These are phyloP conservation scores for Chauna torquata DNA, from an alignment of 2,113 vertebrate species.

Conservation along the genomic window DNA sequence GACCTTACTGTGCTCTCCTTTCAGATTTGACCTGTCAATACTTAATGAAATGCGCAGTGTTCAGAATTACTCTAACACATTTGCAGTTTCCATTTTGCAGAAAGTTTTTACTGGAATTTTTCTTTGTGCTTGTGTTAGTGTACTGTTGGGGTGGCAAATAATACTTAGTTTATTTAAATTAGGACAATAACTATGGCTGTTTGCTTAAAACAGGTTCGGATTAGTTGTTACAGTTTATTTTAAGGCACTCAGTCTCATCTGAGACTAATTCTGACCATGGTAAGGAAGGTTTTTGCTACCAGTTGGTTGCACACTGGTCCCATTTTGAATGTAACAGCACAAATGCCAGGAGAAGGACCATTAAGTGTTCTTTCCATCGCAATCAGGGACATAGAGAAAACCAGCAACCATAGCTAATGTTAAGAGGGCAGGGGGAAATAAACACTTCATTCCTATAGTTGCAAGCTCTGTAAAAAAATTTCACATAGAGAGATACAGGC, in stretches of 20 bases:
- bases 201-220: background rate
- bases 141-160: background rate
- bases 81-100: background rate
- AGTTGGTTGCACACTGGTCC: conserved; percentile 2
- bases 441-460: background rate
- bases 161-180: conserved; percentile 23
- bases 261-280: background rate
- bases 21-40: background rate
- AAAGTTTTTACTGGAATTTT: background rate
- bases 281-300: background rate
- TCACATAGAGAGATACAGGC: background rate
- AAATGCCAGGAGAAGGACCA: background rate
- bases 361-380: background rate
- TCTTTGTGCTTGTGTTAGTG: background rate
- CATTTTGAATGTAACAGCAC: background rate
- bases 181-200: background rate
- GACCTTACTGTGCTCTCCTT: background rate
- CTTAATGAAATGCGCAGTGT: background rate
- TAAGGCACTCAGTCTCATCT: background rate
- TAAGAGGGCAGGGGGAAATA: background rate
- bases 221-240: conserved; percentile 29
- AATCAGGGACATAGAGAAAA: background rate
- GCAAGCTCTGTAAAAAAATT: background rate
- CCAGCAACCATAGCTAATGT: background rate
- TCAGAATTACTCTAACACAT: background rate